Percentiles rank a stretch among this genome's conserved stretches.
These are phyloP conservation scores for Phrynocephalus vlangalii DNA, from an alignment of 2,797 vertebrate genomes.

Conservation along the genomic window DNA sequence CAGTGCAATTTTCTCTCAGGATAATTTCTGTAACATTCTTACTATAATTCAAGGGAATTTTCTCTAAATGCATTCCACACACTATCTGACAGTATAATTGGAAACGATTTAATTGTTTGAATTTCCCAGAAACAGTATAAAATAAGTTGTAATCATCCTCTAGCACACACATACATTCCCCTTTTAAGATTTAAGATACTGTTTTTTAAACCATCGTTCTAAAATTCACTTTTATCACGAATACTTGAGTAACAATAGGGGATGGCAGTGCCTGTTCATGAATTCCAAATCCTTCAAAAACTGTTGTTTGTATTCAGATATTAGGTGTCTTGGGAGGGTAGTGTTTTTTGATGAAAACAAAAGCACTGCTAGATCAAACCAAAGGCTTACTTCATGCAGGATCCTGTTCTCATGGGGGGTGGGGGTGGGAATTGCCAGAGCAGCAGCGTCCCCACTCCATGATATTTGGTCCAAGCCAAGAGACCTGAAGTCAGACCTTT, in stretches of 20 bases:
- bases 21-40: slow-evolving; percentile 35
- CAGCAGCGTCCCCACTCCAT: no score
- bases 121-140: slow-evolving; percentile 38
- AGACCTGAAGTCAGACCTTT: no score
- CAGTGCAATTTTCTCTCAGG: slow-evolving; percentile 26
- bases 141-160: slow-evolving; percentile 33
- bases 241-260: not conserved
- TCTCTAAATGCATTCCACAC: slow-evolving; percentile 31
- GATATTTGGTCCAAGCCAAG: no score
- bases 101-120: slow-evolving; percentile 47
- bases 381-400: not conserved
- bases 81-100: slow-evolving; percentile 46
- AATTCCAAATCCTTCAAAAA: not conserved
- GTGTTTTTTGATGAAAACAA: not conserved
- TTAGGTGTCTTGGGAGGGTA: not conserved
- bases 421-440: not conserved
- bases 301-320: slow-evolving; percentile 35
- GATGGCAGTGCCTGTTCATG: slow-evolving; percentile 7
- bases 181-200: slow-evolving; percentile 5
- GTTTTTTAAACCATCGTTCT: slow-evolving; percentile 16
- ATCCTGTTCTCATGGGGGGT: not conserved
- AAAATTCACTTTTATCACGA: not conserved
- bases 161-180: not conserved
- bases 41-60: slow-evolving; percentile 37
- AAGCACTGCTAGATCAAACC: not conserved